These are phyloP conservation scores for Parambassis ranga DNA, from an alignment of 2,797 vertebrate genomes.

Conservation along the genomic window DNA sequence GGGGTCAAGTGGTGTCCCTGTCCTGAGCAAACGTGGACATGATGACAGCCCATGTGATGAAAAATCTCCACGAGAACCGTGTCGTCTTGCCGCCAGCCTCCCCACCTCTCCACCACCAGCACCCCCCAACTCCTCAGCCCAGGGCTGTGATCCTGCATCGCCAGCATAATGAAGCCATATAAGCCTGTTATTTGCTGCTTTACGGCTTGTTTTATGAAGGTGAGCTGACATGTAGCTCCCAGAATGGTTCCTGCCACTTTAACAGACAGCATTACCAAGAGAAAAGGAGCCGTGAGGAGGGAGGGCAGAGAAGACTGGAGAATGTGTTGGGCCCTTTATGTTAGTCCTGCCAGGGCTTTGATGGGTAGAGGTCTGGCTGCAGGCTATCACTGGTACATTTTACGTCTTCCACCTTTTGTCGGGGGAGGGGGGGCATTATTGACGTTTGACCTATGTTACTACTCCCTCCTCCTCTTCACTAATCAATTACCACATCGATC, in stretches of 20 bases:
- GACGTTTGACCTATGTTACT: slow-evolving; percentile 91
- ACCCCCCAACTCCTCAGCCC: slow-evolving; percentile 49
- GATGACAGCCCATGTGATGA: slow-evolving; percentile 58
- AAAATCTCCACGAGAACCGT: slow-evolving; percentile 67
- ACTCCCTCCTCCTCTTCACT: slow-evolving; percentile 90
- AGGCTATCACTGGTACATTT: slow-evolving; percentile 93
- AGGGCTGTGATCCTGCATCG: slow-evolving; percentile 78
- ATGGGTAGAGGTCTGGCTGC: slow-evolving; percentile 88
- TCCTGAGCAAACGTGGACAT: slow-evolving; percentile 61
- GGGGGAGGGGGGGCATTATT: slow-evolving; percentile 84
- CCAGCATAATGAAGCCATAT: slow-evolving; percentile 85
- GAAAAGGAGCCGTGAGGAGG: slow-evolving; percentile 78
- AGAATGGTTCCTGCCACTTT: slow-evolving; percentile 91
- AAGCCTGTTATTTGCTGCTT: slow-evolving; percentile 84
- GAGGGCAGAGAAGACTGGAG: slow-evolving; percentile 79
- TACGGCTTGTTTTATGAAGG: slow-evolving; percentile 89
- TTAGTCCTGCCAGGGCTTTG: slow-evolving; percentile 83
- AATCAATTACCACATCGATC: slow-evolving; percentile 98
- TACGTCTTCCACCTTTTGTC: slow-evolving; percentile 88
- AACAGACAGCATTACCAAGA: slow-evolving; percentile 89
- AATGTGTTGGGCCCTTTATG: slow-evolving; percentile 76
- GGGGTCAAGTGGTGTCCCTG: slow-evolving; percentile 57
- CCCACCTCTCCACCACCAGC: slow-evolving; percentile 46
- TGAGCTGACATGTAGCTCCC: slow-evolving; percentile 83
- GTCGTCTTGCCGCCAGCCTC: slow-evolving; percentile 60